Evolutionary conservation across 2,888 invertebrate genomes (phyloP).

Genomic region (Philereme vetulata): DNA sequence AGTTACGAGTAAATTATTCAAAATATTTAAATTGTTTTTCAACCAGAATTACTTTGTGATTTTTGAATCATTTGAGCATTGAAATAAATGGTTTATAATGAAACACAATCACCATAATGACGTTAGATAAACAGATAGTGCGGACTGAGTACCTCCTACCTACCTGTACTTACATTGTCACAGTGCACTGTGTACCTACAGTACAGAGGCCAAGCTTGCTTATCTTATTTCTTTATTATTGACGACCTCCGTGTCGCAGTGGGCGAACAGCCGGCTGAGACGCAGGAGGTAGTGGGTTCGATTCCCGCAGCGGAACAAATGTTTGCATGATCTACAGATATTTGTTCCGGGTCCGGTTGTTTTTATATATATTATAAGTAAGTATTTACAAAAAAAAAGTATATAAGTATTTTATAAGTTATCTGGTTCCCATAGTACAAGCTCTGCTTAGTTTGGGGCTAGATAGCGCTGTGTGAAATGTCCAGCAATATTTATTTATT

Average conservation of each 20-base stretch:
- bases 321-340: no score
- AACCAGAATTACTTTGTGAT: constrained; percentile 49
- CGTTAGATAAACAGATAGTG: constrained; percentile 67
- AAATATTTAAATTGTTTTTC: constrained; percentile 43
- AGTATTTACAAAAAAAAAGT: no score
- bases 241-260: no score
- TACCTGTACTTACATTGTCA: background rate
- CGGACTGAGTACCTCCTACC: constrained; percentile 28
- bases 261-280: no score
- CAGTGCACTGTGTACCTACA: constrained; percentile 3
- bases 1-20: constrained; percentile 18
- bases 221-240: background rate
- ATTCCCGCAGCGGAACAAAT: no score
- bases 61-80: constrained; percentile 47
- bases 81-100: constrained; percentile 75
- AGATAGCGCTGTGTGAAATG: no score
- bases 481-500: background rate
- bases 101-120: constrained; percentile 72
- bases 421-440: no score
- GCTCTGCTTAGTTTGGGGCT: no score
- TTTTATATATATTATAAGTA: no score
- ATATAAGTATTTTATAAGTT: no score
- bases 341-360: no score
- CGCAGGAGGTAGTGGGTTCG: no score
- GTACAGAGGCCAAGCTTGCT: constrained; percentile 2